Base-by-base conservation (phyloP, 2,888 invertebrate species). In the Salticus scenicus region DNA sequence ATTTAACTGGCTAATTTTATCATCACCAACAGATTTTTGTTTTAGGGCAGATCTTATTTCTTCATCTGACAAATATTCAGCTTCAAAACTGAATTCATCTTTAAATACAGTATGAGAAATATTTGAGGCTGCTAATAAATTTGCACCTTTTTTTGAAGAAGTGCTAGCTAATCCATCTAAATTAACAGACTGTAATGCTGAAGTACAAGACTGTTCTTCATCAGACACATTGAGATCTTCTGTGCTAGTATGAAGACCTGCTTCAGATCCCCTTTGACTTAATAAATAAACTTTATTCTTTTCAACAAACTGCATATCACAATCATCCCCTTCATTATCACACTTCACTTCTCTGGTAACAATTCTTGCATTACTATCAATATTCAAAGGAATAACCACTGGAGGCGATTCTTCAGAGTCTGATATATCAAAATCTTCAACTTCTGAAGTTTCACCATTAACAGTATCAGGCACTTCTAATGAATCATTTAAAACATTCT, bases 221-320 rank as follows among this genome's bases (percentile, higher is more conserved):
- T 71, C 72, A n/a, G 87, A 87, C 10, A 85, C 10, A 41, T 77
- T 37, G 24, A 80, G n/a, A 30, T 84, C 85, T 78, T 87, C 84
- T 37, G 42, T 31, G 27, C 67, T 74, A 10, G 74, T 75, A 10
- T 73, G 41, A 17, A 37, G 51, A 31, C 7, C 20, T 1, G 30
- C 2, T 17, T 74, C 74, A 10, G 42, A 41, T 33, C 8, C n/a
- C 24, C 63, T 37, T 14, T 27, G 8, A 33, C 12, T 7, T 70
- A 41, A 42, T 75, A 41, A 27, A 42, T 70, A 74, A 67, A 63
- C 70, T 24, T 42, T 64, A 30, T 64, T 63, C 7, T 64, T 70
- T 14, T 75, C 64, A 37, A n/a, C 64, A 12, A 70, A 64, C 28
- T 33, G 31, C 2, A 42, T 57, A 42, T 79, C 79, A 37, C 69